Evolutionary conservation across 2,797 vertebrate species (phyloP).

Genomic region (Buceros bicornis): DNA sequence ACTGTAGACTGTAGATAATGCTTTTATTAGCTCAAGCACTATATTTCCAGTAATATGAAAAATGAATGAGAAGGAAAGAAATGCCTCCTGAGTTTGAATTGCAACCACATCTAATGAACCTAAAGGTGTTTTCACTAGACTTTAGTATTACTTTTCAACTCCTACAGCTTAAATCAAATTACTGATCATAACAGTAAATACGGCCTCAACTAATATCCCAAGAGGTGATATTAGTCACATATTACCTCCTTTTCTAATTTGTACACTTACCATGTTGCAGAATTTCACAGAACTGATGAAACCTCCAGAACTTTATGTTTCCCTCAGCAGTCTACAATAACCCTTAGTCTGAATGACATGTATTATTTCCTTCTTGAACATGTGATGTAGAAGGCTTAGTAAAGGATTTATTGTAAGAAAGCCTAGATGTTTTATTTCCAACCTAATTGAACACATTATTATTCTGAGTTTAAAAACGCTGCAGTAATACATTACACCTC

Average conservation of each 20-base stretch:
- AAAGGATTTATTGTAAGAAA: constrained; percentile 83
- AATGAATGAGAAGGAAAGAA: constrained; percentile 80
- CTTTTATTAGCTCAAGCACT: constrained; percentile 78
- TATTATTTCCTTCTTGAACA: constrained; percentile 83
- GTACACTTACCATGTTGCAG: constrained; percentile 77
- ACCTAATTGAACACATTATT: constrained; percentile 83
- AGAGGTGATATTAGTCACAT: constrained; percentile 84
- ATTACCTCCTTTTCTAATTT: constrained; percentile 86
- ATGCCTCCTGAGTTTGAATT: constrained; percentile 82
- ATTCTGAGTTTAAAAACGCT: constrained; percentile 78
- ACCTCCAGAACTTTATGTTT: constrained; percentile 81
- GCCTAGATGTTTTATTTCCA: constrained; percentile 78
- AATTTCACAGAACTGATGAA: constrained; percentile 82
- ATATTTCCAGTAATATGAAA: constrained; percentile 77
- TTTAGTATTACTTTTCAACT: constrained; percentile 81
- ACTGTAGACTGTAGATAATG: constrained; percentile 64
- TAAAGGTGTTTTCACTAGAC: constrained; percentile 79
- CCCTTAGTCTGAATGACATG: constrained; percentile 81
- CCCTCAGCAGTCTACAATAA: constrained; percentile 82
- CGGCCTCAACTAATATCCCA: constrained; percentile 78
- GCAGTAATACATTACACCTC: constrained; percentile 77
- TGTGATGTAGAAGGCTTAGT: constrained; percentile 76
- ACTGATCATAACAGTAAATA: constrained; percentile 82
- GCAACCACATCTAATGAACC: constrained; percentile 79
- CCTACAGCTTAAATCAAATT: constrained; percentile 79